Evolutionary conservation across 2,888 invertebrate genomes (phyloP).

Genomic region (Dasypogon diadema): DNA sequence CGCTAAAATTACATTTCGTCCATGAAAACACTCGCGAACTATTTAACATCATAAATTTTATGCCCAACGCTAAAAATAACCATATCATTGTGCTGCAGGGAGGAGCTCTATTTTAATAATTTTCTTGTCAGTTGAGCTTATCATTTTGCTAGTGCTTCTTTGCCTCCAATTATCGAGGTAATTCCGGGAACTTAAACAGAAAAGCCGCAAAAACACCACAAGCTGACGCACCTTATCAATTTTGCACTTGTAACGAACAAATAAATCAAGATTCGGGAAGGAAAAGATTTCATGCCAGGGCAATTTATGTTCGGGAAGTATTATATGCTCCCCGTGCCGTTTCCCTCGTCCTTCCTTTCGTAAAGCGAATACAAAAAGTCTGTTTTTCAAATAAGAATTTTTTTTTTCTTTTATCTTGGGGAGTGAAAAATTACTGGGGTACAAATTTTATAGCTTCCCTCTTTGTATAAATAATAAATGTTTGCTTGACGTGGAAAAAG

Average conservation of each 20-base stretch:
- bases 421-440: not conserved
- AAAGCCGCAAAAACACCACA: not conserved
- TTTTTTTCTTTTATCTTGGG: not conserved
- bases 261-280: conserved; percentile 10
- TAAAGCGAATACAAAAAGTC: too few species aligned
- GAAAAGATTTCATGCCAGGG: not conserved
- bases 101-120: conserved; percentile 15
- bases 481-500: not conserved
- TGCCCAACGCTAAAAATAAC: conserved; percentile 18
- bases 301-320: too few species aligned
- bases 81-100: conserved; percentile 15
- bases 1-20: conserved; percentile 39
- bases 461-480: not conserved
- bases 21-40: conserved; percentile 41
- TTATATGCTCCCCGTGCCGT: too few species aligned
- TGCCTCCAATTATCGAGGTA: not conserved
- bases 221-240: not conserved
- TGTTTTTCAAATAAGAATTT: too few species aligned
- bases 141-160: not conserved
- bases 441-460: not conserved
- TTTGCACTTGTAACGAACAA: conserved; percentile 9
- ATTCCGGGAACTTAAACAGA: conserved; percentile 4
- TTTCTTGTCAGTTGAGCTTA: conserved; percentile 21
- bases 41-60: conserved; percentile 33
- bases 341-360: too few species aligned